Base-by-base conservation (phyloP, 1,140 invertebrate genomes). In the Agraylea sexmaculata region DNA sequence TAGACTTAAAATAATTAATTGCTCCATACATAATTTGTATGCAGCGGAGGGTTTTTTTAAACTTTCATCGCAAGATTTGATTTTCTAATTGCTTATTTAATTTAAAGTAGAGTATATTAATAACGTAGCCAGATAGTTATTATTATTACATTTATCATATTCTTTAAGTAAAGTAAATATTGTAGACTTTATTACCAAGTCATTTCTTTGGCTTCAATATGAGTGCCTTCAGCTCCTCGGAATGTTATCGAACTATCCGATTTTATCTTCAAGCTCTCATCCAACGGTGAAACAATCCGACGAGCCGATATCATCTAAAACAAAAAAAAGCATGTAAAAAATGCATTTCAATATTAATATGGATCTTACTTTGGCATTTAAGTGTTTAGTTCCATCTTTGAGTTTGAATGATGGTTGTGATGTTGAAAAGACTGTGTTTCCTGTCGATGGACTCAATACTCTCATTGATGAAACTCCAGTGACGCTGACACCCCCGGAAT, bases 381-480 rank as follows among this genome's bases (percentile, higher is more conserved):
- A 59, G 45, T 75, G 78, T 12, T 77, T 70, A 3, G 81, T 72
- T 0, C 77, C 75, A 19, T 66, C 68, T 0, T 80, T 74, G 18
- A 88, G 60, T 27, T 74, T 76, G 52, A 86, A 84, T 41, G 77
- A 73, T 2, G 83, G 78, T 35, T 74, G 74, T 17, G 68, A 63
- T 0, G 85, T 86, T 5, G 79, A 80, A 56, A 91, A 91, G 12
- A 87, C 67, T 1, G 62, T 56, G n/a, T 68, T 58, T 0, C 72
- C 75, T 4, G 72, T 66, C 4, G 58, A 61, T n/a, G 74, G 73
- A 53, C 82, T 74, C 21, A 73, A 68, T 2, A 87, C 63, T 3
- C n/a, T 39, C 15, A 42, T 39, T 25, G 27, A 16, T 19, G 25
- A n/a, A 8, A 36, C 17, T 15, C 42, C 42, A 12, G 36, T 37